Evolutionary conservation across 2,113 vertebrate species (phyloP).

Genomic region (Tretioscincus oriximinensis): DNA sequence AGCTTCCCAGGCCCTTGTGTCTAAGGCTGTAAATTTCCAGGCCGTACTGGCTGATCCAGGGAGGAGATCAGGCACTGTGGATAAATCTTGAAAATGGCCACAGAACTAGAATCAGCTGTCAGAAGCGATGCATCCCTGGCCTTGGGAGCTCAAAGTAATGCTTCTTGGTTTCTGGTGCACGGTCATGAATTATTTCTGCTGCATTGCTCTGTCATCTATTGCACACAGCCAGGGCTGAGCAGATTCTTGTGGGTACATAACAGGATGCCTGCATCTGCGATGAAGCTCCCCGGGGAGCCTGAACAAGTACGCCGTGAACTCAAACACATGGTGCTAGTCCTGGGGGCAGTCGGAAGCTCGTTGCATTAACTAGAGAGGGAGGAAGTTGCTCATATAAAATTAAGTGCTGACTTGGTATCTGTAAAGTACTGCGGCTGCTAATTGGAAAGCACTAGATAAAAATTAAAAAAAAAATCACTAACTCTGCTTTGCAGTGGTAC

Average conservation of each 20-base stretch:
- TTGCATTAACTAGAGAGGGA: neutral
- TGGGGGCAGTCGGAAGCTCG: neutral
- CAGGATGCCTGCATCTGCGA: constrained; percentile 48
- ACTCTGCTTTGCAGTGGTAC: neutral
- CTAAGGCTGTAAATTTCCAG: constrained; percentile 56
- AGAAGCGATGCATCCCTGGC: constrained; percentile 54
- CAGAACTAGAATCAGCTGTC: constrained; percentile 63
- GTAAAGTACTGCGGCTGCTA: constrained; percentile 30
- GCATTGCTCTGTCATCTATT: constrained; percentile 42
- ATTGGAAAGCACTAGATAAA: constrained; percentile 26
- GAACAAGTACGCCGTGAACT: constrained; percentile 28
- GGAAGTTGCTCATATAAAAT: constrained; percentile 29
- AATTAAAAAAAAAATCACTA: constrained; percentile 21
- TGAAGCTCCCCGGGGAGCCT: constrained; percentile 42
- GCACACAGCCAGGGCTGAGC: constrained; percentile 33
- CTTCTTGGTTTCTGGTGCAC: constrained; percentile 60
- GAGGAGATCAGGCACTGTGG: constrained; percentile 48
- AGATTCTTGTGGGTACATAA: constrained; percentile 25
- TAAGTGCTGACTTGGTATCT: constrained; percentile 37
- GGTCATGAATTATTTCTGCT: constrained; percentile 45
- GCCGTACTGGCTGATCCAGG: constrained; percentile 55
- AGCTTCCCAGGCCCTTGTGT: constrained; percentile 37
- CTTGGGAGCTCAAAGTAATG: constrained; percentile 41
- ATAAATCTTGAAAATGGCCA: constrained; percentile 62
- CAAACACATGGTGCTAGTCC: constrained; percentile 27